Evolutionary conservation across 2,113 vertebrate species (phyloP), one percentile per base, ranked within the genome.

Genomic region (Falco punctatus): DNA sequence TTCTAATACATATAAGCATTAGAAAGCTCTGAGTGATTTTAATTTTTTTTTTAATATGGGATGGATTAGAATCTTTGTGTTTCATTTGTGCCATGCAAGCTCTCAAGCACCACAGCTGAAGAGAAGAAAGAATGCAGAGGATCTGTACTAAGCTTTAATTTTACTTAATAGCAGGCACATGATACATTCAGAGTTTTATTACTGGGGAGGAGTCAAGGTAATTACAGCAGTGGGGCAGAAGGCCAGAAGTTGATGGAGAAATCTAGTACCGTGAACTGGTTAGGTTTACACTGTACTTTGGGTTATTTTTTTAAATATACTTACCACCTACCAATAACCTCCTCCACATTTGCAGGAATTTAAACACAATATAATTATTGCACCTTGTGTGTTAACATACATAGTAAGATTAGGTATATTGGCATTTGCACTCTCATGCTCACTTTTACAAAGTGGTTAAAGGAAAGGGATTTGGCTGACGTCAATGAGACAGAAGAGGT

Each of bases 81-180:
- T 92, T 94, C 55, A 80, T n/a, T 88, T 81, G 73, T 95, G 79
- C 87, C 69, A 54, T 42, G 87, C 65, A 96, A 97, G 79, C 75
- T 96, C 65, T 94, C 94, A 95, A 92, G 72, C 80, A 87, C 77
- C 81, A 85, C 61, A 83, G 70, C 48, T 74, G 59, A 83, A 90
- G 58, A 85, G 74, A 91, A 93, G 91, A 90, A 97, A 80, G 83
- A 94, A 90, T 93, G 73, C 75, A 86, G 88, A 91, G 81, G 97
- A 97, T 97, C 73, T 93, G 38, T 67, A 75, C 65, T 92, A 87
- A 92, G 81, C 73, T 95, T 96, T 92, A 83, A 66, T 91, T 94
- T 91, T 94, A 79, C 86, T 96, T 95, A 96, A 93, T 78, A 87
- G 46, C 69, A 79, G 51, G 42, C 72, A 90, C 42, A 89, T 62